A percentile compares a stretch with the other conserved stretches of the same genome.
These are phyloP conservation scores for Micrasema minimum DNA, from an alignment of 1,140 invertebrate species.

Conservation along the genomic window DNA sequence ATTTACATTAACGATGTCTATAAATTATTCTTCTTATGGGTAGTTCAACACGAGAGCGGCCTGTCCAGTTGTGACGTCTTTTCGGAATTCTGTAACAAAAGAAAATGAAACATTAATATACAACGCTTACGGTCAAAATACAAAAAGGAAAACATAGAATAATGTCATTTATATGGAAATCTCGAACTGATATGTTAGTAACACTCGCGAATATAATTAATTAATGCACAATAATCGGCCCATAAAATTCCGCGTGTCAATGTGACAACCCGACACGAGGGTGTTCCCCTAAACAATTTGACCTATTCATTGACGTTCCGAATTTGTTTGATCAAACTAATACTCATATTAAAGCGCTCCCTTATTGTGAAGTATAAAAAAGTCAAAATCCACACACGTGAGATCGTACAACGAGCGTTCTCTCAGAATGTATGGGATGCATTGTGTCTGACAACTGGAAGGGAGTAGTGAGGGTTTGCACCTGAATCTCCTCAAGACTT, in stretches of 20 bases:
- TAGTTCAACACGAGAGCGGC: slow-evolving; percentile 60
- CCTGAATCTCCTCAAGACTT: slow-evolving; percentile 16
- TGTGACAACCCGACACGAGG: slow-evolving; percentile 1
- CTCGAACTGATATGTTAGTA: too few relatives aligned
- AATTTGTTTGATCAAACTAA: slow-evolving; percentile 46
- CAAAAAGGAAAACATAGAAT: not conserved
- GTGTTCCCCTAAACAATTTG: slow-evolving; percentile 34
- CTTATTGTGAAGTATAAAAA: slow-evolving; percentile 31
- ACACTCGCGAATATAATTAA: not conserved
- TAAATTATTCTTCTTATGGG: slow-evolving; percentile 35
- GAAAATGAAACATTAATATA: slow-evolving; percentile 48
- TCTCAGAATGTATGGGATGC: slow-evolving; percentile 14
- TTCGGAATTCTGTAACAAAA: slow-evolving; percentile 66
- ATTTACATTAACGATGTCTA: slow-evolving; percentile 42
- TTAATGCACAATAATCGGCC: slow-evolving; percentile 21
- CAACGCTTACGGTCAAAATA: not conserved
- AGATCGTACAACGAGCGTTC: slow-evolving; percentile 21
- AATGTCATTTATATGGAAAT: too few relatives aligned
- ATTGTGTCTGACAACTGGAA: slow-evolving; percentile 11
- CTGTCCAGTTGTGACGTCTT: slow-evolving; percentile 65
- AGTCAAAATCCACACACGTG: slow-evolving; percentile 19
- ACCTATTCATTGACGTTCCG: slow-evolving; percentile 35
- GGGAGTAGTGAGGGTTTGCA: slow-evolving; percentile 3
- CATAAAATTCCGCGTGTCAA: slow-evolving; percentile 13
- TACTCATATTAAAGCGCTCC: slow-evolving; percentile 38